Conservation (phyloP, 2,797 vertebrate genomes). For the Masticophis lateralis region DNA sequence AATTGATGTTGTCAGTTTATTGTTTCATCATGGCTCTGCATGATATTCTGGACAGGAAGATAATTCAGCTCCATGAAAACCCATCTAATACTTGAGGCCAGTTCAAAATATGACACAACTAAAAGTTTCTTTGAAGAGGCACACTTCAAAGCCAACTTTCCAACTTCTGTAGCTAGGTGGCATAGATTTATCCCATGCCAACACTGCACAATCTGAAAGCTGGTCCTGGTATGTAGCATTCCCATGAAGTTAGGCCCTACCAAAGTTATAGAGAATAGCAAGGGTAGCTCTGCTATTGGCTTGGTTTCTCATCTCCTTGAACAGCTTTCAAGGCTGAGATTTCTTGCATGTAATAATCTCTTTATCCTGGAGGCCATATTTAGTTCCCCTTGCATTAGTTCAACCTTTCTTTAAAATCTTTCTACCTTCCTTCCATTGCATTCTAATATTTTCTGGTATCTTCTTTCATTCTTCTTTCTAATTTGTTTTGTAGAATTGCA, state of each 20-base stretch:
- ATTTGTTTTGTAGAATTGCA: not conserved
- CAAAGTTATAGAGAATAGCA: not conserved
- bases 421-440: not conserved
- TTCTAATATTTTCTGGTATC: not conserved
- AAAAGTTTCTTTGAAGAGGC: not conserved
- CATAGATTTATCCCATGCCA: not conserved
- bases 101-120: not conserved
- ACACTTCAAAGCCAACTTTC: not conserved
- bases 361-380: not conserved
- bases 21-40: not conserved
- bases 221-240: not conserved
- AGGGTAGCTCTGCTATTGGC: not conserved
- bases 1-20: not conserved
- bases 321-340: not conserved
- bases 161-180: not conserved
- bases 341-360: not conserved
- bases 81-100: not conserved
- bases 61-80: not conserved
- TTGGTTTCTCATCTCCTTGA: not conserved
- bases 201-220: not conserved
- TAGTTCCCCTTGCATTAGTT: not conserved
- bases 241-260: not conserved
- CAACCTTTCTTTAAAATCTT: not conserved
- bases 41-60: not conserved
- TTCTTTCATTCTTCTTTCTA: not conserved